Conservation (phyloP, 64 coral and sea anemone genomes). For the Actinia tenebrosa region DNA sequence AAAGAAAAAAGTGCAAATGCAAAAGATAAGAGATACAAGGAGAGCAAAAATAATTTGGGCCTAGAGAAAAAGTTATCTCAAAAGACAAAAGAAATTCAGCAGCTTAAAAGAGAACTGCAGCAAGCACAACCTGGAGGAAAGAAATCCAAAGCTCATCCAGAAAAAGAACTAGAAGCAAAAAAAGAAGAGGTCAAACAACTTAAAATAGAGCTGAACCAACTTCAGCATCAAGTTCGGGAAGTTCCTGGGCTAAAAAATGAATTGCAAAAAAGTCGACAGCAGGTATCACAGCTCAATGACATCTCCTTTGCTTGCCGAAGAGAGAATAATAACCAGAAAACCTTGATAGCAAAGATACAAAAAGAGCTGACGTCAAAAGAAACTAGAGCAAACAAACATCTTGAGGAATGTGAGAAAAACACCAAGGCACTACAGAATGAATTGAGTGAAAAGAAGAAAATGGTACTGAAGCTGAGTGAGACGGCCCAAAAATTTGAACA, state of each 20-base stretch:
- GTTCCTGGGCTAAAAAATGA: slow-evolving; percentile 65
- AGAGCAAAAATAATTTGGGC: background rate
- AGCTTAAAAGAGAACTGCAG: background rate
- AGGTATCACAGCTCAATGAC: slow-evolving; percentile 47
- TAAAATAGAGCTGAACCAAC: slow-evolving; percentile 50
- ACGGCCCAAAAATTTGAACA: too few species aligned
- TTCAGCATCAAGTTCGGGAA: slow-evolving; percentile 60
- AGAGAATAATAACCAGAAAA: slow-evolving; percentile 39
- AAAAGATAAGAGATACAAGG: background rate
- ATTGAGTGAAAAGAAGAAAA: slow-evolving; percentile 17
- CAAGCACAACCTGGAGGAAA: background rate
- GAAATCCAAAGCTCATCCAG: background rate
- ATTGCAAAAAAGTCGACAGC: slow-evolving; percentile 55
- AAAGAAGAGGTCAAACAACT: slow-evolving; percentile 46
- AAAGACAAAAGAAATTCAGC: slow-evolving; percentile 7
- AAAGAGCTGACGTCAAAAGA: slow-evolving; percentile 36
- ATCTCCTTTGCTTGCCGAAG: slow-evolving; percentile 41
- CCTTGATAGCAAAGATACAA: slow-evolving; percentile 34
- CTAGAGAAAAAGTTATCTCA: background rate
- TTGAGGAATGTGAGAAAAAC: slow-evolving; percentile 21
- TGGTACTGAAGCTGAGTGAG: background rate
- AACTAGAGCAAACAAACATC: background rate
- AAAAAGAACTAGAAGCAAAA: slow-evolving; percentile 63
- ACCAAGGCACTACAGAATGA: background rate
- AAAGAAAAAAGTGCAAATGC: background rate